Evolutionary conservation across 2,113 vertebrate genomes (phyloP), one percentile per base, ranked within the genome.

Genomic region (Cololabis saira): DNA sequence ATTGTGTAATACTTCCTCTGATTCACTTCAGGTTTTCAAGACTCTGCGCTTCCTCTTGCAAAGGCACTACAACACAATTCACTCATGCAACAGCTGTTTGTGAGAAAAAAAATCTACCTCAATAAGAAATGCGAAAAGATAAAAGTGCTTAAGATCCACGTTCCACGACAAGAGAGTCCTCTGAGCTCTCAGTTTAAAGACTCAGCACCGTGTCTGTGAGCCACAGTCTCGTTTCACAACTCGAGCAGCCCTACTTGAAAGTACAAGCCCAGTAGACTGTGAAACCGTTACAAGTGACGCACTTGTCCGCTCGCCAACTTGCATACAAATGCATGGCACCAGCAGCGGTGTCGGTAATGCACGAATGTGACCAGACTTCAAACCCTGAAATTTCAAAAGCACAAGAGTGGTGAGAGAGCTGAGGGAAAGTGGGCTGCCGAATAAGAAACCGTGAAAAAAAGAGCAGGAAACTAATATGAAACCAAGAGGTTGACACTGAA

Each of bases 1-100:
- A 83, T 93, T 90, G 84, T 75, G 88, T 55, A 93, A 89, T 74
- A 87, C 90, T 93, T 93, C 92, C 91, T 92, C 84, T 76, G 74
- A 89, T 89, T 92, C 80, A 86, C 67, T 74, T 91, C 67, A 71
- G 62, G 69, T 85, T 87, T 85, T 63, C 80, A 77, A 63, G 49
- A 45, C 76, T 70, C 67, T 54, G 14, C 4, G 75, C n/a, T 70
- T 78, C 69, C 64, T 74, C 51, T 56, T 69, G 53, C 27, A 2
- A 53, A 13, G 49, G 16, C 10, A 43, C 27, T 10, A 4, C 6
- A 12, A 43, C 71, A 53, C 70, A 40, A 21, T 13, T 18, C 50
- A 47, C 45, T 59, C 60, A 13, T 21, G 12, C 50, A 33, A 54
- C 40, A 53, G 59, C 48, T 4, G 5, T 62, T 60, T 18, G 11